These are phyloP conservation scores for Hypotaenidia okinawae DNA, from an alignment of 2,797 vertebrate genomes.

Conservation along the genomic window DNA sequence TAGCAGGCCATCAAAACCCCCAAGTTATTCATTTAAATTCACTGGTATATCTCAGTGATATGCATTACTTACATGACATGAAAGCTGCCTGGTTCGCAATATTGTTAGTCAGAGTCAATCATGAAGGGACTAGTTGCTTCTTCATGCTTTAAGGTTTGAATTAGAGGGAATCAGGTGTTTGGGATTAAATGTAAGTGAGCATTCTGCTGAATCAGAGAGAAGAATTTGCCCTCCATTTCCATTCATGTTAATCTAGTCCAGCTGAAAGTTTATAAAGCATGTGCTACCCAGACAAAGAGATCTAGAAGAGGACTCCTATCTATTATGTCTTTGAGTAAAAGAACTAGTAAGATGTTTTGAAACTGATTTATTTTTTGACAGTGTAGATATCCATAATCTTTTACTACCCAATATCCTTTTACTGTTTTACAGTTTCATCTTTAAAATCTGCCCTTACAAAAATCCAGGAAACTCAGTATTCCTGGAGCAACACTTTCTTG, in stretches of 20 bases:
- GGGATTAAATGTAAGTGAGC: not conserved
- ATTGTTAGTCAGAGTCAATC: not conserved
- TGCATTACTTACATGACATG: not conserved
- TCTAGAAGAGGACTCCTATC: not conserved
- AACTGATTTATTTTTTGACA: not conserved
- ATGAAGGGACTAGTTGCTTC: not conserved
- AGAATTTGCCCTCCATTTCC: constrained; percentile 22
- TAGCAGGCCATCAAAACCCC: not conserved
- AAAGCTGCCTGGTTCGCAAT: not conserved
- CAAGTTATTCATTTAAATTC: not conserved
- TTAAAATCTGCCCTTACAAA: constrained; percentile 8
- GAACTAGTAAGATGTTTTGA: not conserved
- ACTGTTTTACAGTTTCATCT: not conserved
- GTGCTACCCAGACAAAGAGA: not conserved
- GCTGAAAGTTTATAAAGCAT: not conserved
- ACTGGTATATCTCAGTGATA: not conserved
- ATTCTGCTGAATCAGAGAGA: not conserved
- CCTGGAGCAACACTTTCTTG: not conserved
- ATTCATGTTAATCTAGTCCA: constrained; percentile 8
- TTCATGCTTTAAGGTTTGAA: not conserved
- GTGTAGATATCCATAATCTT: not conserved
- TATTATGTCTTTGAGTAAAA: not conserved
- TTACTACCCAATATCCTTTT: not conserved
- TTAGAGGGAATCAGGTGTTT: constrained; percentile 21
- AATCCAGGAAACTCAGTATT: not conserved